Evolutionary conservation across 2,113 vertebrate genomes (phyloP).

Genomic region (Eira barbara): DNA sequence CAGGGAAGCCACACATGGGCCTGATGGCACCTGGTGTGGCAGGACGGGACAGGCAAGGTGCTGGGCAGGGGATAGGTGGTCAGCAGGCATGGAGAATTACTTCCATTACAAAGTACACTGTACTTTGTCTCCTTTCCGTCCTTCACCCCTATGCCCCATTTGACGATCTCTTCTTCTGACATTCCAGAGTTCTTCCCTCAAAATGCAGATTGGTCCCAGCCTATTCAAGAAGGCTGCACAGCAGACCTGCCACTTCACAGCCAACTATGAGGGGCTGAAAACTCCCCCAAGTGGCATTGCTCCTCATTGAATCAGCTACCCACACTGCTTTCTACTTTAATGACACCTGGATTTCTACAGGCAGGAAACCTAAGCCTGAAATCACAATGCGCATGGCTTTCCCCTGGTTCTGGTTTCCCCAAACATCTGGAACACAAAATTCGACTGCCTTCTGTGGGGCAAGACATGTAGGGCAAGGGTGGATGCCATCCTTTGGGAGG

Average conservation of each 20-base stretch:
- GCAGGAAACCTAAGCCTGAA: neutral
- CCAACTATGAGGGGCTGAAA: neutral
- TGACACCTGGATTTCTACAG: neutral
- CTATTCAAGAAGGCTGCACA: neutral
- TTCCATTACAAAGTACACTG: neutral
- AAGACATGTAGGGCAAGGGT: neutral
- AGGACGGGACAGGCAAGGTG: neutral
- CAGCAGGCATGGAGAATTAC: neutral
- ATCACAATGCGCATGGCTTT: neutral
- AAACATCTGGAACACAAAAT: neutral
- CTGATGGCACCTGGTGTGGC: neutral
- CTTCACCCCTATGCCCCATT: neutral
- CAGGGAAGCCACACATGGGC: neutral
- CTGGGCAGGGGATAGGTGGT: neutral
- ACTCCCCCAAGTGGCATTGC: neutral
- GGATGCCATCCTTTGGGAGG: neutral
- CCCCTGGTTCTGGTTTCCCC: neutral
- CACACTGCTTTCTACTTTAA: neutral
- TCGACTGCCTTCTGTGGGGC: neutral
- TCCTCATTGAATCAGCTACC: neutral
- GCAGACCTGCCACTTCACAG: neutral
- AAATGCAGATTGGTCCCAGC: neutral
- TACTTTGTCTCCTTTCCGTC: neutral
- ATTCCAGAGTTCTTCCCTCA: neutral
- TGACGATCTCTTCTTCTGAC: neutral